Base-by-base conservation (phyloP, 2,113 vertebrate genomes). In the Sinocyclocheilus anophthalmus region DNA sequence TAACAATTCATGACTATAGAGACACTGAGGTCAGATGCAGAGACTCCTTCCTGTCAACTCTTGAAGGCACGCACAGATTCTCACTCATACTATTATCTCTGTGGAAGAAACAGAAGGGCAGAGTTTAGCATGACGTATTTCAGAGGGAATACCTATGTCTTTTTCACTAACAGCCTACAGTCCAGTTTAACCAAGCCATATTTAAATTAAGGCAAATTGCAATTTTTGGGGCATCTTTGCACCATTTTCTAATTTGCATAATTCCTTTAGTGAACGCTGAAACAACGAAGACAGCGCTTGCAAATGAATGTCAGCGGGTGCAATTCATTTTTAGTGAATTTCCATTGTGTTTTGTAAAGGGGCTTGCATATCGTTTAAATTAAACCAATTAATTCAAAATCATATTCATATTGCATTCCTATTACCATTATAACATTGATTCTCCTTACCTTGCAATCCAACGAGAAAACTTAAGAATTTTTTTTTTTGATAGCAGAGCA, bases 11-110 rank as follows among this genome's bases (percentile, higher is more conserved):
- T 87, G 30, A 61, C 18, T n/a, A 7, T 57, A 42, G n/a, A 73
- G 50, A 86, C 42, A 82, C 26, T 18, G 10, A 57, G 59, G 57
- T 72, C 82, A 86, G 67, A 73, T 13, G 20, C 77, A 65, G 50
- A 33, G 24, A 39, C 65, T 18, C 5, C 50, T 18, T 79, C 48
- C 48, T 45, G 59, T 80, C 30, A 50, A 4, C 67, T 42, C n/a
- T 22, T 24, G 73, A 61, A 75, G 42, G 4, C 39, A 26, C 16
- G 3, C 16, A 76, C 24, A 63, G 75, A 61, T 26, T 30, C 22
- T 63, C 26, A 61, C 24, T 59, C 16, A 42, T 13, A 42, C 26
- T 11, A 65, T 30, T 50, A 48, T 82, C 3, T 37, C 9, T 1
- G 8, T 39, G 33, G 16, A 6, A 37, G 24, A 67, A 69, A 69